Evolutionary conservation across 2,797 vertebrate species (phyloP).

Genomic region (Chloroceryle inda): DNA sequence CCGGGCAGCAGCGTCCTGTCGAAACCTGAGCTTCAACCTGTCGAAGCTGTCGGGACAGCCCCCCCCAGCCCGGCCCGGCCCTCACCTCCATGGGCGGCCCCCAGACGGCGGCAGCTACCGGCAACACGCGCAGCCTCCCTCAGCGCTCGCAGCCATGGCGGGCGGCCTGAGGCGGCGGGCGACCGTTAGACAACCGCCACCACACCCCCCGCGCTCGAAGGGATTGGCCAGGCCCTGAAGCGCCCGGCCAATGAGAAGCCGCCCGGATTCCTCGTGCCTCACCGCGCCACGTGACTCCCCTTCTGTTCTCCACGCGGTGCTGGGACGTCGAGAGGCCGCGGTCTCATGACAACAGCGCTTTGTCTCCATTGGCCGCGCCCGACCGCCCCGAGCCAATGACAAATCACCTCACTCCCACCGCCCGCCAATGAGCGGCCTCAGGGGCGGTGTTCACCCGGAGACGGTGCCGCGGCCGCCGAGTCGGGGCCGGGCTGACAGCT

Average conservation of each 20-base stretch:
- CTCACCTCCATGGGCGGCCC: constrained; percentile 13
- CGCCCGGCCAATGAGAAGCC: neutral
- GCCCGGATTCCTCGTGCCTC: rapidly evolving
- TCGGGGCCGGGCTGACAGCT: too few relatives aligned
- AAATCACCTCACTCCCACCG: neutral
- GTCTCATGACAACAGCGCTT: neutral
- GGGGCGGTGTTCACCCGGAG: neutral
- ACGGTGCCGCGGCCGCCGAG: neutral
- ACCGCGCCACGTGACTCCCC: neutral
- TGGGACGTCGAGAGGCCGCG: rapidly evolving
- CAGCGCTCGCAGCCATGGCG: neutral
- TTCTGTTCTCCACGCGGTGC: neutral
- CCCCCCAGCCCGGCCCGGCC: too few relatives aligned
- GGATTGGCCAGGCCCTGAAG: neutral
- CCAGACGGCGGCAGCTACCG: neutral
- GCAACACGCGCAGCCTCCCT: too few relatives aligned
- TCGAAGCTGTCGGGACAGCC: too few relatives aligned
- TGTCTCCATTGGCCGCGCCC: neutral
- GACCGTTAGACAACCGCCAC: neutral
- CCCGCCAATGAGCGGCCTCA: constrained; percentile 1
- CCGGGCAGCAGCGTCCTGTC: too few relatives aligned
- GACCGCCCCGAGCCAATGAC: neutral
- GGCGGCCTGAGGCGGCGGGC: neutral
- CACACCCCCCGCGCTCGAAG: neutral
- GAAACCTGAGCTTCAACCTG: too few relatives aligned